Evolutionary conservation across 2,797 vertebrate species (phyloP).

Genomic region (Trachops cirrhosus): DNA sequence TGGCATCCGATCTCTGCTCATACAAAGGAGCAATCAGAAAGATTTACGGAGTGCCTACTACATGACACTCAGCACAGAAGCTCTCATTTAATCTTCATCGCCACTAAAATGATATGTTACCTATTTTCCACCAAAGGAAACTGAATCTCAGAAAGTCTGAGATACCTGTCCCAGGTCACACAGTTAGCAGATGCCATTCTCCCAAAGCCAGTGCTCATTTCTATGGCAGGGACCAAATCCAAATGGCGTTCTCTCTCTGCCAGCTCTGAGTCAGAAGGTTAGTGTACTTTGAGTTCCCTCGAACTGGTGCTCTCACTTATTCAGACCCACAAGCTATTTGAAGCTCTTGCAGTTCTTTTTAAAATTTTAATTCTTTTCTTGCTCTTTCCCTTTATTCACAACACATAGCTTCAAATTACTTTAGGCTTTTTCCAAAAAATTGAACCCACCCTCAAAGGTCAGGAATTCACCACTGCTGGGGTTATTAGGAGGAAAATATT

Average conservation of each 20-base stretch:
- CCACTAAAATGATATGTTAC: background rate
- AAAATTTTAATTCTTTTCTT: background rate
- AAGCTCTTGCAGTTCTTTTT: background rate
- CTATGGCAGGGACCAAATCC: background rate
- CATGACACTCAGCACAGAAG: background rate
- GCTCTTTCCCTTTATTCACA: background rate
- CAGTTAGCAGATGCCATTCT: background rate
- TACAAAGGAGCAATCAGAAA: background rate
- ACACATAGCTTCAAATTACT: background rate
- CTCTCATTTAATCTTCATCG: background rate
- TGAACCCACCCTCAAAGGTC: background rate
- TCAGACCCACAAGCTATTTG: background rate
- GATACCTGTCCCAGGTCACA: background rate
- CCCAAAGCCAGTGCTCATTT: background rate
- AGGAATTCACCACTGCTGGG: constrained; percentile 1
- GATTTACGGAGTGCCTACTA: background rate
- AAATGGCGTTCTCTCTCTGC: background rate
- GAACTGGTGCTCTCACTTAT: background rate
- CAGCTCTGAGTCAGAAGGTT: background rate
- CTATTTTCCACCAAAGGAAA: background rate
- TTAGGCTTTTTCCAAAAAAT: background rate
- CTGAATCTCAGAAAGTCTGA: background rate
- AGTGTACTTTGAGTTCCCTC: background rate
- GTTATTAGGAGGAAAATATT: background rate
- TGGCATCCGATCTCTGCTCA: background rate